Evolutionary conservation across 2,797 vertebrate genomes (phyloP), one percentile per base, ranked within the genome.

Genomic region (Eupleurogrammus muticus): DNA sequence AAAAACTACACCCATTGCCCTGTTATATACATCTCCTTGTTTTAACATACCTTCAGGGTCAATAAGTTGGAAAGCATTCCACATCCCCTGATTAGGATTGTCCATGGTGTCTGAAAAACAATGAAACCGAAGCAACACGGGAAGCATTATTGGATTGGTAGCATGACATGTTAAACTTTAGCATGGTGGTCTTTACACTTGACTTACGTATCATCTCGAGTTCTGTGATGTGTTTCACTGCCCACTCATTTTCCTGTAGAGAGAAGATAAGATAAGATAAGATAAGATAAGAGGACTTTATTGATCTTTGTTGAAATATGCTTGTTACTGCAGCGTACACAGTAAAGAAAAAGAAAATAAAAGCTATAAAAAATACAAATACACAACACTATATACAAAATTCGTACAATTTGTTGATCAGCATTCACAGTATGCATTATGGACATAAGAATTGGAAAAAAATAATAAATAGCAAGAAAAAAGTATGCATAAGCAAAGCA

Each of bases 141-240:
- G 14, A 28, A 21, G 5, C 0, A 1, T 54, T 34, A 48, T 1
- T 14, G 6, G 5, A 20, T 3, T 34, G 11, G 34, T 36, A 13
- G 2, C 2, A 23, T 23, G 14, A 9, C 14, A 28, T 0, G 9
- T 13, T 8, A 5, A 32, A 19, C 2, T n/a, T 13, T 28, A 44
- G 14, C 9, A 7, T 12, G 1, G 70, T 17, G 38, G n/a, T 1
- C 2, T 13, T 14, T 11, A 6, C 2, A 95, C 93, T 94, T 88
- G 94, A 97, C 97, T 97, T 91, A 99, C 98, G 95, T 40, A 94
- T 86, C 71, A 99, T 93, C 72, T 99, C 97, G 28, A 99, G 90
- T 59, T 94, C 88, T 53, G 95, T 93, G 50, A 96, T 90, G 6
- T 96, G 94, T 73, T 93, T 94, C 21, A 95, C 28, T 10, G 81